Percentiles rank a stretch among this genome's conserved stretches.
Conservation (phyloP, 2,797 vertebrate genomes). For the Glossophaga mutica region DNA sequence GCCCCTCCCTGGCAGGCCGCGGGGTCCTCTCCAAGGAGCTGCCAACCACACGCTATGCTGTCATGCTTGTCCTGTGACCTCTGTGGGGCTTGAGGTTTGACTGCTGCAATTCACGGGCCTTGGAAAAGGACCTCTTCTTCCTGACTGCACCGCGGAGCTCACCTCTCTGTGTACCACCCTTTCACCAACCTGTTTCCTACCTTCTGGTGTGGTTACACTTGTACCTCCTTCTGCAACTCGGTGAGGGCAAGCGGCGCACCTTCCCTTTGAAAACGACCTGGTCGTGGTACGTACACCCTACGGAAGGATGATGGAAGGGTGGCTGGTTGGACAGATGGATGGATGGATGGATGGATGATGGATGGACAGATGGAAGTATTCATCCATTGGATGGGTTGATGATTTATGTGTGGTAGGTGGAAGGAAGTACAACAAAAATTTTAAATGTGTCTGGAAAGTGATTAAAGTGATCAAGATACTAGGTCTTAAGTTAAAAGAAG, state of each 20-base stretch:
- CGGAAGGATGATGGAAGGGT: too few relatives aligned
- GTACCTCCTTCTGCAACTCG: neutral
- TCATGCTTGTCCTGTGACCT: conserved; percentile 46
- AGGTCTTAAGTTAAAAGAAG: neutral
- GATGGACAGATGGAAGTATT: neutral
- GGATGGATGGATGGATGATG: neutral
- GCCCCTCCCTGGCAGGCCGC: conserved; percentile 12
- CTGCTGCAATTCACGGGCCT: conserved; percentile 49
- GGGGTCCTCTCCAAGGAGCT: conserved; percentile 42
- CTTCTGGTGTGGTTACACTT: neutral
- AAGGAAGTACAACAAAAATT: neutral
- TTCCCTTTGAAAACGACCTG: neutral
- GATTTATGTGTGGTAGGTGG: neutral
- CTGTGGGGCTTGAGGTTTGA: conserved; percentile 69
- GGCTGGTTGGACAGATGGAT: neutral
- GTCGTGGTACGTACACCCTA: neutral
- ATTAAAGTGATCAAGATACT: neutral
- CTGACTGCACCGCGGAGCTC: neutral
- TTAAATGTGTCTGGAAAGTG: neutral
- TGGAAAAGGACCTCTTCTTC: neutral
- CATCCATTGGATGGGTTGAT: neutral
- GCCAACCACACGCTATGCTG: conserved; percentile 56
- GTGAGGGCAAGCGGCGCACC: neutral
- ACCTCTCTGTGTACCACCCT: neutral
- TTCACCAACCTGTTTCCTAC: neutral